These are phyloP conservation scores for Nasonia oneida DNA, from an alignment of 2,888 invertebrate species.

Conservation along the genomic window DNA sequence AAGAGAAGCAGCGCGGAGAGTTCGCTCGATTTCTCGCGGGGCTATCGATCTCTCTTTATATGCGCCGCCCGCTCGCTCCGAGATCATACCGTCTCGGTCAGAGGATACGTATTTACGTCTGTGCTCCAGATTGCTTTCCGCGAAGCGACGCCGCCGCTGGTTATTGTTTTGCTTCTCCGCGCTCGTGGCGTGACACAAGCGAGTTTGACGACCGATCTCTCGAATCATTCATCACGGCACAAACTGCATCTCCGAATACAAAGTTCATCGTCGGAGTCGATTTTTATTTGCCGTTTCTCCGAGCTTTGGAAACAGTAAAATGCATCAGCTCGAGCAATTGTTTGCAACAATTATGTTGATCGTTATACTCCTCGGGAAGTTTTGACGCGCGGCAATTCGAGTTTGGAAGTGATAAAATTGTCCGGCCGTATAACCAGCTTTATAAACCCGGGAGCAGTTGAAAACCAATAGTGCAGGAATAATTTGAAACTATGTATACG, in stretches of 20 bases:
- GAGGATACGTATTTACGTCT: constrained; percentile 44
- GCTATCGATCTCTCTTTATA: constrained; percentile 39
- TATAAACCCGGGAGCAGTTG: constrained; percentile 5
- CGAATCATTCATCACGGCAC: neutral
- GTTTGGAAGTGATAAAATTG: constrained; percentile 28
- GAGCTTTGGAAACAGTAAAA: neutral
- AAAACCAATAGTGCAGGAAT: constrained; percentile 30
- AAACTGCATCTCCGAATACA: neutral
- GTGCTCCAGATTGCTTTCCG: constrained; percentile 46
- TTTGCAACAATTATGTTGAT: constrained; percentile 16
- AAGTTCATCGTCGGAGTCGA: neutral
- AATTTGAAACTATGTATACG: constrained; percentile 29
- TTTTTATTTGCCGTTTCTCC: neutral
- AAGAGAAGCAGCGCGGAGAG: constrained; percentile 4
- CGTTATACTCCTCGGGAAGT: constrained; percentile 30
- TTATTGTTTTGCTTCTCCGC: neutral
- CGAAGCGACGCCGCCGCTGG: constrained; percentile 17
- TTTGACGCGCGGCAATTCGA: constrained; percentile 37
- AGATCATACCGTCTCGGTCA: constrained; percentile 44
- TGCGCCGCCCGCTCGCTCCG: neutral
- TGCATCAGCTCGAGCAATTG: neutral
- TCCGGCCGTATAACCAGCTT: constrained; percentile 16
- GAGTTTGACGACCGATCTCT: neutral
- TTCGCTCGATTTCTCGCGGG: neutral
- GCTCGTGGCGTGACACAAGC: neutral